Percentiles rank a stretch among this genome's conserved stretches.
These are phyloP conservation scores for Teleopsis dalmanni DNA, from an alignment of 1,140 invertebrate genomes.

Conservation along the genomic window DNA sequence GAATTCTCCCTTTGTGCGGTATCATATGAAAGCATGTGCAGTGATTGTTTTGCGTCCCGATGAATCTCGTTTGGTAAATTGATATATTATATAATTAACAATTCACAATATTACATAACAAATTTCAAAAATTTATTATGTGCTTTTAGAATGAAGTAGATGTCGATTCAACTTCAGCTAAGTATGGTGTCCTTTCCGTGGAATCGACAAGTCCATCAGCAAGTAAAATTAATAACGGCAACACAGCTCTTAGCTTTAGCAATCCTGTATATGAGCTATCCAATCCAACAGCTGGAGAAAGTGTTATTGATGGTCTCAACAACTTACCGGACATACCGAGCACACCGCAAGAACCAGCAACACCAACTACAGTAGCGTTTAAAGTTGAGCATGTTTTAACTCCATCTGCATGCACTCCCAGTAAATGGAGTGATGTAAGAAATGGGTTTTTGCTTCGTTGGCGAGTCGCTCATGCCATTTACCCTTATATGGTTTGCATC, in stretches of 20 bases:
- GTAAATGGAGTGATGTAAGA: constrained; percentile 43
- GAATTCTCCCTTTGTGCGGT: constrained; percentile 72
- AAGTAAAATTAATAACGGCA: constrained; percentile 18
- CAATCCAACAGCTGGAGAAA: constrained; percentile 51
- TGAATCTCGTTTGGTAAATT: constrained; percentile 59
- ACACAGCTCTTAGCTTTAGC: constrained; percentile 46
- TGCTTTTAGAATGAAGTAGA: constrained; percentile 35
- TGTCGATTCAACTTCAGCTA: constrained; percentile 22
- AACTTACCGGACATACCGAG: constrained; percentile 37
- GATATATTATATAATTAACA: neutral
- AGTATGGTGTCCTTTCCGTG: constrained; percentile 38
- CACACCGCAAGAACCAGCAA: constrained; percentile 38
- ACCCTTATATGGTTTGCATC: constrained; percentile 84
- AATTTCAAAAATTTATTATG: neutral
- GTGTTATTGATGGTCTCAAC: constrained; percentile 38
- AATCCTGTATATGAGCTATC: constrained; percentile 73
- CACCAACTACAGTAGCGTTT: constrained; percentile 49
- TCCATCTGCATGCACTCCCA: constrained; percentile 49
- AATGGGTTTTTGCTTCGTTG: constrained; percentile 60
- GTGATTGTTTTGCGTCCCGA: constrained; percentile 70
- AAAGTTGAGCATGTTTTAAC: constrained; percentile 76
- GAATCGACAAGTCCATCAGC: constrained; percentile 45
- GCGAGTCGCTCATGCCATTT: constrained; percentile 71
- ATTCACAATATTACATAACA: too few species aligned
- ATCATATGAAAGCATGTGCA: constrained; percentile 68